phyloP scores from a whole-genome alignment of 2,797 vertebrate genomes.

The Crocidura indochinensis region DNA sequence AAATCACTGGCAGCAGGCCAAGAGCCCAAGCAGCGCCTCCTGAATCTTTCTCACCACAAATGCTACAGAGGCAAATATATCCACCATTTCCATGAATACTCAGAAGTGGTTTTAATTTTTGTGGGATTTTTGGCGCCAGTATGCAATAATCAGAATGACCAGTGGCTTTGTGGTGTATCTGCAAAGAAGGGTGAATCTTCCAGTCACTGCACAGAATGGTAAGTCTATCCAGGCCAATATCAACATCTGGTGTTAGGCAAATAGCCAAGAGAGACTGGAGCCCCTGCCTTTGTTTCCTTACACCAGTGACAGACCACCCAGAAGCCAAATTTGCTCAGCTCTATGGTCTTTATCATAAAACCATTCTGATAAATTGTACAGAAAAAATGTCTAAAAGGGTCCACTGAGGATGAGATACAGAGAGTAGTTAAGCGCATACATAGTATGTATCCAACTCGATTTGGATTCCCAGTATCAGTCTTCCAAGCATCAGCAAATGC shows the following conservation, averaged over 20 bases:
- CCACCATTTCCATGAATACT: background rate
- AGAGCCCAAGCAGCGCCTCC: background rate
- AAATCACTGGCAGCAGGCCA: background rate
- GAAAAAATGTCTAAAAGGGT: background rate
- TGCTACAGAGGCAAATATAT: background rate
- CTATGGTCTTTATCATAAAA: conserved; percentile 32
- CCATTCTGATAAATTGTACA: background rate
- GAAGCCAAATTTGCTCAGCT: background rate
- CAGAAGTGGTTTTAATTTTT: background rate
- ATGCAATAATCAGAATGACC: background rate
- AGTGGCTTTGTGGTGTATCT: background rate
- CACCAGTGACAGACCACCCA: background rate
- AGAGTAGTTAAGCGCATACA: too few species aligned
- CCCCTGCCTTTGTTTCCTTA: background rate
- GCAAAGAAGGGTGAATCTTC: background rate
- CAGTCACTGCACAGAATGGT: background rate
- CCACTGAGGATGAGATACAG: too few species aligned
- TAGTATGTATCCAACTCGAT: too few species aligned
- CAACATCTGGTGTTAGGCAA: background rate
- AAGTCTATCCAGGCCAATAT: background rate
- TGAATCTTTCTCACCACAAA: conserved; percentile 5
- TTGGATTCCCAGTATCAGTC: too few species aligned
- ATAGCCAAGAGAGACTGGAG: too few species aligned
- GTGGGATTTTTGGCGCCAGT: background rate
- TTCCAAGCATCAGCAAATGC: too few species aligned